These are phyloP conservation scores for Tryphoninae sp. DNA, from an alignment of 2,888 invertebrate genomes.

Conservation along the genomic window DNA sequence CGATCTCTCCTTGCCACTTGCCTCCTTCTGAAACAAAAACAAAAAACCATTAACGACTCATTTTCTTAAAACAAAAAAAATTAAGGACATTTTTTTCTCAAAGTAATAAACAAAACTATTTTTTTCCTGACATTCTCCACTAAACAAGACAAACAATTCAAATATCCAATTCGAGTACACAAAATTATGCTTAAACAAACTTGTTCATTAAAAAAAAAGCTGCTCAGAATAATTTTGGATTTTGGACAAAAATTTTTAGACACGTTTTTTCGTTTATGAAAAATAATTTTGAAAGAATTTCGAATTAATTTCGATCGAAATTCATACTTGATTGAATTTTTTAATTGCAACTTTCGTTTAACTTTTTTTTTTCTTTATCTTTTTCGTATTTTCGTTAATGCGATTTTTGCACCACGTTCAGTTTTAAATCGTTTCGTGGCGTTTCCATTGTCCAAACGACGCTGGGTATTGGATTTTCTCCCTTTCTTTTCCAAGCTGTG, in stretches of 20 bases:
- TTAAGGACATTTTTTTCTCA: neutral
- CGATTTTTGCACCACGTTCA: neutral
- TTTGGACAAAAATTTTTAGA: neutral
- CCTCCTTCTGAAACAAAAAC: conserved; percentile 74
- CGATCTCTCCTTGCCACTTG: conserved; percentile 73
- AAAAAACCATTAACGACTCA: conserved; percentile 26
- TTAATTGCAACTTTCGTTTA: neutral
- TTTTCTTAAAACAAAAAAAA: neutral
- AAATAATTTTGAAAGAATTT: too few species aligned
- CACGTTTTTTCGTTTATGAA: too few species aligned
- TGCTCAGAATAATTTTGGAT: neutral
- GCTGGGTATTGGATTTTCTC: conserved; percentile 41
- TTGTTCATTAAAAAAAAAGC: too few species aligned
- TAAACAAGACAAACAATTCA: neutral
- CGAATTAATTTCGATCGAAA: too few species aligned
- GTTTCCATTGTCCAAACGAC: conserved; percentile 41
- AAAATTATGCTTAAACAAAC: too few species aligned
- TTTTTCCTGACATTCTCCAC: neutral
- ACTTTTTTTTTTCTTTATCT: neutral
- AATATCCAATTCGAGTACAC: too few species aligned
- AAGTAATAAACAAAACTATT: neutral
- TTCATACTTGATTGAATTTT: neutral
- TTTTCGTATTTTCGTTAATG: neutral
- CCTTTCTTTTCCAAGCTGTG: conserved; percentile 22
- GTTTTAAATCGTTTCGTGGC: neutral